Conservation (phyloP, 1,140 invertebrate species). For the Eciton burchellii region DNA sequence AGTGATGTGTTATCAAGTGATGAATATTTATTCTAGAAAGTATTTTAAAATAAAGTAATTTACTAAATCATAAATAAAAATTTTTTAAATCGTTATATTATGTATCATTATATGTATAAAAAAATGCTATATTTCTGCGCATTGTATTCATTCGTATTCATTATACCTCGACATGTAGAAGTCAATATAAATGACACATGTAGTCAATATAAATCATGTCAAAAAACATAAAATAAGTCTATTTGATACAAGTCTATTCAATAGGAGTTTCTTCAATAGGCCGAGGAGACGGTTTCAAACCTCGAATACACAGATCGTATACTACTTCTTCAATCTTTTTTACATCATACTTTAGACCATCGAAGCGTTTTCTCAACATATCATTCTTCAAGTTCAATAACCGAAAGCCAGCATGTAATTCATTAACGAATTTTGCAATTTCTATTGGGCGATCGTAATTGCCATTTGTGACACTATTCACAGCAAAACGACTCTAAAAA, state of each 20-base stretch:
- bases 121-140: background rate
- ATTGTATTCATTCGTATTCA: background rate
- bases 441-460: constrained; percentile 92
- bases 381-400: constrained; percentile 97
- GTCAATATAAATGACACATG: constrained; percentile 10
- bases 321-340: constrained; percentile 98
- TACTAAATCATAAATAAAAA: background rate
- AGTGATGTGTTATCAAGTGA: background rate
- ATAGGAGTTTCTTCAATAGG: constrained; percentile 31
- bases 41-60: constrained; percentile 18
- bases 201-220: constrained; percentile 15
- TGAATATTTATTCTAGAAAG: too few species aligned
- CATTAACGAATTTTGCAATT: constrained; percentile 94
- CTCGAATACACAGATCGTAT: constrained; percentile 95
- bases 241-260: constrained; percentile 56
- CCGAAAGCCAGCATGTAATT: constrained; percentile 95
- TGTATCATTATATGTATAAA: too few species aligned
- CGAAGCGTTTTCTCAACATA: constrained; percentile 93
- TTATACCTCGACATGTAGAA: background rate
- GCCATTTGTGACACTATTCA: constrained; percentile 95
- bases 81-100: background rate
- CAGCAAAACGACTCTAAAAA: constrained; percentile 89
- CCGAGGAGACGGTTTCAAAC: constrained; percentile 86
- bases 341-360: constrained; percentile 96
- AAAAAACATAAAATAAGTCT: constrained; percentile 39